A percentile compares a stretch with the other conserved stretches of the same genome.
phyloP scores from a whole-genome alignment of 92 coral and sea anemone species.

The Paramuricea clavata region DNA sequence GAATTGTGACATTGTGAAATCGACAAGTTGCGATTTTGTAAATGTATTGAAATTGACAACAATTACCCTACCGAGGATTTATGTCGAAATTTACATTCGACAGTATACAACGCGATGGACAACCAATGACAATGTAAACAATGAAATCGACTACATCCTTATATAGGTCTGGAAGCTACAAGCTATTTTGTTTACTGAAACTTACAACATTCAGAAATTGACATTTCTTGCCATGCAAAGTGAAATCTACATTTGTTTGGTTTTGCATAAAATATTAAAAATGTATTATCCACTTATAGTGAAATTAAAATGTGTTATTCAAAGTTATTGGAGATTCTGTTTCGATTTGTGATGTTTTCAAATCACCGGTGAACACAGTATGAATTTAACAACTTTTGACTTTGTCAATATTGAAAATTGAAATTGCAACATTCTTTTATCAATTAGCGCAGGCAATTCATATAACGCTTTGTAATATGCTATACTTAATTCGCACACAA shows the following conservation, averaged over 20 bases:
- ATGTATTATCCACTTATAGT: no score
- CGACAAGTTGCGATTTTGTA: not conserved
- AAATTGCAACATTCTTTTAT: not conserved
- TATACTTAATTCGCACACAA: not conserved
- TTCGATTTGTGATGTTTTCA: not conserved
- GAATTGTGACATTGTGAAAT: slow-evolving; percentile 6
- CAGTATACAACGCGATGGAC: slow-evolving; percentile 2
- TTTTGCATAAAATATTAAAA: no score
- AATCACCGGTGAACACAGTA: not conserved
- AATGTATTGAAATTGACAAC: not conserved
- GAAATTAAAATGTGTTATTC: not conserved
- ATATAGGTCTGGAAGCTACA: not conserved
- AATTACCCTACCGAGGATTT: not conserved
- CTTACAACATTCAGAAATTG: not conserved
- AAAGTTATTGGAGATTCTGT: not conserved
- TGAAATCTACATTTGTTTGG: not conserved
- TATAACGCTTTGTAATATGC: not conserved
- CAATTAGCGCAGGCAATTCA: not conserved
- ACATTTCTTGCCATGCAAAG: not conserved
- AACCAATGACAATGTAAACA: not conserved
- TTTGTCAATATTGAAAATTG: not conserved
- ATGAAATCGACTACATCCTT: not conserved
- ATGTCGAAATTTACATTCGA: not conserved
- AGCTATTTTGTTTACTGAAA: not conserved
- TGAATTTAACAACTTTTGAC: not conserved